Conservation (phyloP, 2,113 vertebrate genomes). For the Pampusana beccarii region DNA sequence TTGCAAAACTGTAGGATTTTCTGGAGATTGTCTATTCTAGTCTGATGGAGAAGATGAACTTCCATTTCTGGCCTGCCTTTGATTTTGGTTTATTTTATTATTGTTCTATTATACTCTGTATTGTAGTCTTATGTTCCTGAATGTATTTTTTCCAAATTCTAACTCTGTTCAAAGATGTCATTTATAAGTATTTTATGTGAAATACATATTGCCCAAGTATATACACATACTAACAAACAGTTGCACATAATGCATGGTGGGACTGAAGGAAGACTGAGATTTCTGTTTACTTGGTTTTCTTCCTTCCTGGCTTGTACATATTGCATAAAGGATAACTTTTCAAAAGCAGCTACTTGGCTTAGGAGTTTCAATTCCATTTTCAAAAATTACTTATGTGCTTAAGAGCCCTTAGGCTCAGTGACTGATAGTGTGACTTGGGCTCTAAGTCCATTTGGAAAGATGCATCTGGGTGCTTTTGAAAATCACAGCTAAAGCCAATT, state of each 20-base stretch:
- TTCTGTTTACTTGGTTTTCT: neutral
- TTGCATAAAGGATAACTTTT: neutral
- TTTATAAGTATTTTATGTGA: neutral
- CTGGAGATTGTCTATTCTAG: neutral
- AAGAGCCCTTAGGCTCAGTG: neutral
- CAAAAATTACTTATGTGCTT: neutral
- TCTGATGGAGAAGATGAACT: neutral
- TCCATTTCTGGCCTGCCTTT: neutral
- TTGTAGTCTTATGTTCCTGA: neutral
- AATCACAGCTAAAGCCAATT: neutral
- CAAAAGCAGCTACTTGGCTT: neutral
- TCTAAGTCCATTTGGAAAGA: neutral
- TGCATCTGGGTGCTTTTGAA: neutral
- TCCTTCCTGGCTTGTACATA: neutral
- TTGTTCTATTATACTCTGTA: neutral
- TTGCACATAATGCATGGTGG: neutral
- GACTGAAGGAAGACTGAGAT: neutral
- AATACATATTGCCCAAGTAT: neutral
- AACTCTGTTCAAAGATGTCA: neutral
- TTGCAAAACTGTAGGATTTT: neutral
- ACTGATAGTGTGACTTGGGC: neutral
- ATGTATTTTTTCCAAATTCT: neutral
- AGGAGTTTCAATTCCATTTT: neutral
- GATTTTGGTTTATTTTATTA: neutral
- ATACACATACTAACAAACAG: neutral